Base-by-base conservation (phyloP, 2,888 invertebrate species). In the Synanthedon vespiformis region DNA sequence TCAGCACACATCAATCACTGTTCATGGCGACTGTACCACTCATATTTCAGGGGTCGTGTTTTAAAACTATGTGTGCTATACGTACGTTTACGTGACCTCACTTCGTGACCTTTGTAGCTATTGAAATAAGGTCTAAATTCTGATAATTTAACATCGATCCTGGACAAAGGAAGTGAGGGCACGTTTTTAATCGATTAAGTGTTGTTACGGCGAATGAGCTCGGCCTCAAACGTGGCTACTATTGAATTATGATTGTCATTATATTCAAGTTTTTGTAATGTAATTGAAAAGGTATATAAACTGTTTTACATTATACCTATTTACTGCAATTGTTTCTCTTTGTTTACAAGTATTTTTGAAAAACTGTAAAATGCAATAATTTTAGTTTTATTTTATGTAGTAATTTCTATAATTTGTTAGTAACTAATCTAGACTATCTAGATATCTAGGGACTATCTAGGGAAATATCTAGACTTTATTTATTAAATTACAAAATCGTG, bases 1-100 rank as follows among this genome's bases (percentile, higher is more conserved):
- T 84, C 84, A 83, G 72, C 74, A 69, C 77, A 72, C 83, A 84
- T 84, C 84, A 84, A 83, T 83, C 84, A 84, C 80, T 77, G 82
- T 74, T 78, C 68, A 67, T 74, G 74, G 74, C 74, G 78, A 77
- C 78, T 78, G 74, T 70, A 72, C 80, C 74, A 79, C 83, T 83
- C 84, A 80, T 80, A 79, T 83, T 83, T 80, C 80, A 82, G 73
- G 69, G 74, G 70, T 67, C 68, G 60, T 61, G 61, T 59, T 64
- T 65, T 54, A 54, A n/a, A 63, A 57, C 57, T 54, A 53, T 51
- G 40, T 54, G 54, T 53, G 54, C 48, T 51, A 34, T 48, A 55
- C 56, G 53, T 53, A 53, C 51, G 53, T 52, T n/a, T 53, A 34
- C n/a, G 12, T 16, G 27, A 5, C 50, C 54, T 53, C 49, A 52